These are phyloP conservation scores for Gymnobelideus leadbeateri DNA, from an alignment of 2,113 vertebrate species.

Conservation along the genomic window DNA sequence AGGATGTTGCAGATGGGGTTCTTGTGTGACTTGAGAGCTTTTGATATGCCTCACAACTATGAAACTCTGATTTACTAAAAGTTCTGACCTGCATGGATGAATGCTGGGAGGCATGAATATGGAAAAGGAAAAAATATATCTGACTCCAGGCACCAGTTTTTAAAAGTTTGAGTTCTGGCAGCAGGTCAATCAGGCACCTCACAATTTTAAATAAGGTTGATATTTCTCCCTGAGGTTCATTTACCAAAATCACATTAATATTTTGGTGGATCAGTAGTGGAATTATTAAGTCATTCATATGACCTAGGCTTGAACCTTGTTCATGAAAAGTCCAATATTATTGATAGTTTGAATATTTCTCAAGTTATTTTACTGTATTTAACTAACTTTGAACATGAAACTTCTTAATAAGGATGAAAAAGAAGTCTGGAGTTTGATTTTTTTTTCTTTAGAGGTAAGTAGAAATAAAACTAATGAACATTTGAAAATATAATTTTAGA, in stretches of 20 bases:
- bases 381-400: not conserved
- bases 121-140: not conserved
- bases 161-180: not conserved
- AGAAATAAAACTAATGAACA: not conserved
- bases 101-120: not conserved
- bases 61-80: not conserved
- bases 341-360: not conserved
- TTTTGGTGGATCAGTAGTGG: not conserved
- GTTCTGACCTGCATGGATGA: not conserved
- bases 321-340: not conserved
- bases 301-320: not conserved
- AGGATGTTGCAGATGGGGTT: not conserved
- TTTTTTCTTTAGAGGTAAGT: not conserved
- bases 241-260: not conserved
- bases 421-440: not conserved
- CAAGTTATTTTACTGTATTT: not conserved
- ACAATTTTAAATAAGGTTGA: not conserved
- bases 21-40: not conserved
- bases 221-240: not conserved
- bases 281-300: not conserved
- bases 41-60: not conserved
- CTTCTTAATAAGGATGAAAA: not conserved
- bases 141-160: not conserved
- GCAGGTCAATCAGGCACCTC: not conserved
- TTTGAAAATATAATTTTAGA: not conserved